Conservation (phyloP, 2,113 vertebrate genomes). For the Seriola dumerili region DNA sequence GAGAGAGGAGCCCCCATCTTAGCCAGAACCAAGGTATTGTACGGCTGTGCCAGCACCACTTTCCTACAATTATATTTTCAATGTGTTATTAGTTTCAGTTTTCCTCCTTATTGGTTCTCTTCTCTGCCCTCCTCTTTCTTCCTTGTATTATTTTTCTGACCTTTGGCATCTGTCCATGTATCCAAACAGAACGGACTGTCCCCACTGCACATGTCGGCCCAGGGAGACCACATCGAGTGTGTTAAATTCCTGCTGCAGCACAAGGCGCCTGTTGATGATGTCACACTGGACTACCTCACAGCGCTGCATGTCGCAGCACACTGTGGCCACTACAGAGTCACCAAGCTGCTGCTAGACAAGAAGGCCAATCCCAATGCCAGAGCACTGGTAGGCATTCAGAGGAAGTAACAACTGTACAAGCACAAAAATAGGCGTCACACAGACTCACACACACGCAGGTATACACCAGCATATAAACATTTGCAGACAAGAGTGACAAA, state of each 20-base stretch:
- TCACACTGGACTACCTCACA: conserved; percentile 97
- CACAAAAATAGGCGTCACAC: neutral
- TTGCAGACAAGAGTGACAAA: neutral
- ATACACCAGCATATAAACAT: neutral
- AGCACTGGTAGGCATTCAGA: conserved; percentile 88
- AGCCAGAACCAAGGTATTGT: conserved; percentile 94
- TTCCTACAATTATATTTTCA: neutral
- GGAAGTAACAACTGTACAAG: neutral
- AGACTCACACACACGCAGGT: neutral
- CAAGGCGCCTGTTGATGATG: conserved; percentile 96
- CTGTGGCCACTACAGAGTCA: conserved; percentile 98
- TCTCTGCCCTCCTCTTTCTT: neutral
- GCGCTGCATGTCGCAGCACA: conserved; percentile 97
- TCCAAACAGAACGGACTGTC: conserved; percentile 93
- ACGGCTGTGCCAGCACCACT: neutral
- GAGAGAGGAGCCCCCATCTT: conserved; percentile 94
- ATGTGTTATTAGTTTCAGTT: neutral
- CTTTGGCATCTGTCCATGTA: neutral
- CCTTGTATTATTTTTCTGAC: neutral
- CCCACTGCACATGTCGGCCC: conserved; percentile 97
- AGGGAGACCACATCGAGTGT: conserved; percentile 97
- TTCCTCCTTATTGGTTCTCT: neutral
- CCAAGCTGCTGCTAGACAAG: conserved; percentile 98
- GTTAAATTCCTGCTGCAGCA: conserved; percentile 95
- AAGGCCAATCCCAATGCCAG: conserved; percentile 96